These are phyloP conservation scores for Drosophila subquinaria DNA, from an alignment of 2,888 invertebrate genomes.

Conservation along the genomic window DNA sequence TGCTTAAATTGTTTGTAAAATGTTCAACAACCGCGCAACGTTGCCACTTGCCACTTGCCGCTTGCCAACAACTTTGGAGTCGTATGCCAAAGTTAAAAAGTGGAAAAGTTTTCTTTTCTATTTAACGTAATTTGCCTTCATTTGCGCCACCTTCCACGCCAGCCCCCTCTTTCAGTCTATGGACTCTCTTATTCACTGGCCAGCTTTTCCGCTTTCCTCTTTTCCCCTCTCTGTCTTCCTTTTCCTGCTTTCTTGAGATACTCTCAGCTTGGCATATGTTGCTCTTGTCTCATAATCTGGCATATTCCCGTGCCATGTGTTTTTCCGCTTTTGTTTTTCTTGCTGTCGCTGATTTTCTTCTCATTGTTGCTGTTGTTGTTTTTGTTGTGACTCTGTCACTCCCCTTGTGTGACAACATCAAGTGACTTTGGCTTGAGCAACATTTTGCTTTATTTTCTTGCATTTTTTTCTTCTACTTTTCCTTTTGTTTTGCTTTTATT, in stretches of 20 bases:
- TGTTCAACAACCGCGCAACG: slow-evolving; percentile 72
- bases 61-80: slow-evolving; percentile 43
- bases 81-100: slow-evolving; percentile 78
- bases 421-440: slow-evolving; percentile 49
- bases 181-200: slow-evolving; percentile 35
- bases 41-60: slow-evolving; percentile 33
- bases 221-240: background rate
- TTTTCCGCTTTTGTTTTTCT: slow-evolving; percentile 49
- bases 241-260: slow-evolving; percentile 12
- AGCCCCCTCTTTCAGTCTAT: background rate
- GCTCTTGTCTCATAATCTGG: slow-evolving; percentile 77
- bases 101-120: slow-evolving; percentile 82
- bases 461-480: slow-evolving; percentile 12
- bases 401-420: slow-evolving; percentile 58
- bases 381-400: slow-evolving; percentile 54
- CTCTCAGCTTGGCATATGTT: slow-evolving; percentile 70
- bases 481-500: slow-evolving; percentile 47
- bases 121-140: slow-evolving; percentile 82
- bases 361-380: slow-evolving; percentile 26
- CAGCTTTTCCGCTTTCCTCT: slow-evolving; percentile 31
- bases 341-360: slow-evolving; percentile 31
- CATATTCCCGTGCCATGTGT: slow-evolving; percentile 64
- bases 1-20: slow-evolving; percentile 80
- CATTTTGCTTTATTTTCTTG: slow-evolving; percentile 37
- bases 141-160: slow-evolving; percentile 55